Base-by-base conservation (phyloP, 2,113 vertebrate species). In the Mixornis gularis region DNA sequence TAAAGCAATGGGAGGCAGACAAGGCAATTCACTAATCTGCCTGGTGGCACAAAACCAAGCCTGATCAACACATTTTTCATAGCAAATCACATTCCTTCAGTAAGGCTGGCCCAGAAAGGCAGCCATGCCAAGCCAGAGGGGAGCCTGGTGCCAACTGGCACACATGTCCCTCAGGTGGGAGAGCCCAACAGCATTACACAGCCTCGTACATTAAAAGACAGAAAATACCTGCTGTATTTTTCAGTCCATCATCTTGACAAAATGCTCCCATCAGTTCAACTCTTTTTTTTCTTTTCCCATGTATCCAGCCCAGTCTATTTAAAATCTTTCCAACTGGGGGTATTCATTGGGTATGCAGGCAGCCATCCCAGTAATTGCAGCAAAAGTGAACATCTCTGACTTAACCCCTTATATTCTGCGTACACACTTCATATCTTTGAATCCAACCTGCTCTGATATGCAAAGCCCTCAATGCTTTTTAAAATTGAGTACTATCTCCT, bases 31-130 rank as follows among this genome's bases (percentile, higher is more conserved):
- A 74, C 41, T 92, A 90, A 97, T 94, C 87, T 91, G 86, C 64
- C 79, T 89, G 66, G 66, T 92, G 81, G 91, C 90, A 92, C 70
- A 71, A 88, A 90, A 85, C 93, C 83, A 94, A 85, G 76, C 41
- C 74, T n/a, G 49, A 89, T 92, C 89, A 85, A 92, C 91, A 82
- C 80, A 93, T 96, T 94, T 96, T 94, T 96, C 94, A 96, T 30
- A 83, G 92, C 87, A 94, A 96, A 95, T 89, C 94, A 93, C 92
- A 89, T 95, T 89, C 94, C 81, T 68, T 89, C 68, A 49, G 78
- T 66, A 13, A 62, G 74, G 81, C 64, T 69, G 85, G 81, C 89
- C 94, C 79, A 79, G 68, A 70, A 78, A 78, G 24, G 71, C 78
- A 85, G n/a, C 55, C 89, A 73, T 48, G 91, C 87, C 79, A 80